These are phyloP conservation scores for Microcebus tavaratra DNA, from an alignment of 2,113 vertebrate species.

Conservation along the genomic window DNA sequence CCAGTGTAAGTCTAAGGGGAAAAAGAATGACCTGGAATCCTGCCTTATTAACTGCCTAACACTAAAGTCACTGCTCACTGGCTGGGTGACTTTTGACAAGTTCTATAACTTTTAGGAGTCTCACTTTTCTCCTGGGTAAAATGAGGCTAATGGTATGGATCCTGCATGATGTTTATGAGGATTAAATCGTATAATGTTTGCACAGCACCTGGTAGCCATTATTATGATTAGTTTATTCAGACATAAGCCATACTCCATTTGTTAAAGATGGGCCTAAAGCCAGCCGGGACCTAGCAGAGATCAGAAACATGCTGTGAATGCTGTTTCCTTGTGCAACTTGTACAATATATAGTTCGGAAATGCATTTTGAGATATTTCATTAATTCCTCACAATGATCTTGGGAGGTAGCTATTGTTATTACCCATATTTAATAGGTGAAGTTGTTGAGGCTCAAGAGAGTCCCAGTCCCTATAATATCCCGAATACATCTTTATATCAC, in stretches of 20 bases:
- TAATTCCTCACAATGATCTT: background rate
- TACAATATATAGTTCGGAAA: background rate
- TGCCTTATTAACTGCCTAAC: background rate
- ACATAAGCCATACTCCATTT: constrained; percentile 23
- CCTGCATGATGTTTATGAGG: background rate
- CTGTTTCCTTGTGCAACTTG: background rate
- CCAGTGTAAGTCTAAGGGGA: background rate
- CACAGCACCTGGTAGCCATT: constrained; percentile 52
- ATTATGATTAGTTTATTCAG: constrained; percentile 54
- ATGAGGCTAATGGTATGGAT: background rate
- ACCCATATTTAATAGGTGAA: background rate
- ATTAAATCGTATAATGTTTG: constrained; percentile 28
- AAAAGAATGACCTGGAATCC: background rate
- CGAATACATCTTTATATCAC: background rate
- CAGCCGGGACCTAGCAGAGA: background rate
- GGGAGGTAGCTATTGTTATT: background rate
- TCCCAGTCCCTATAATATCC: background rate
- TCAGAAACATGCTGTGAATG: background rate
- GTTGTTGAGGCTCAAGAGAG: background rate
- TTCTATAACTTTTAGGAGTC: constrained; percentile 10
- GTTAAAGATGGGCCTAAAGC: background rate
- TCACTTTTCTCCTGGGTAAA: constrained; percentile 5
- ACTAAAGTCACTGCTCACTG: background rate
- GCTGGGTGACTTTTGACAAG: background rate
- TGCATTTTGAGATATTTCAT: background rate